Base-by-base conservation (phyloP, 2,888 invertebrate genomes). In the Drosophila meridiana region DNA sequence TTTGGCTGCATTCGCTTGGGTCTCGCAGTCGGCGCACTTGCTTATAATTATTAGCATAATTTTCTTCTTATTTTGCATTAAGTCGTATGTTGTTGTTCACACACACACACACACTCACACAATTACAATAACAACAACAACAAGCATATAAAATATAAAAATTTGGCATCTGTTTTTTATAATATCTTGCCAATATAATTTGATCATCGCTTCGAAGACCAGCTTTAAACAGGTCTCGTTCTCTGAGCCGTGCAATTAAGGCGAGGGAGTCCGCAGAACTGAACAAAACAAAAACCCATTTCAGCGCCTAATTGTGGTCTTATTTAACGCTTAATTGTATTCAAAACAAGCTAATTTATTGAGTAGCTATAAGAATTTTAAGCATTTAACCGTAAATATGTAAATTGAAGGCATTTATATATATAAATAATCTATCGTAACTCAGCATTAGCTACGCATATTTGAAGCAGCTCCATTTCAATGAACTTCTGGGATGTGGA, bases 21-120 rank as follows among this genome's bases (percentile, higher is more conserved):
- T 20, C 42, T 30, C 40, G 42, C 5, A 9, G 56, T 32, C 58
- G 58, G 63, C 73, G 90, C 86, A 86, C 90, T 83, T 80, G 76
- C 73, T 85, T 85, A 82, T 86, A 90, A 83, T 85, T 85, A 91
- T 91, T 91, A 91, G 83, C 90, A 89, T 90, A 82, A 78, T 90
- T 83, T 82, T 82, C 76, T 73, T 87, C 86, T 83, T 86, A 82
- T 80, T 88, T 88, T 75, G 79, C 89, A 83, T 88, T 83, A 77
- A 76, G 74, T 87, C 72, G 32, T 56, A 38, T 50, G 53, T 68
- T 75, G 58, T 52, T 55, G 45, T 42, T 45, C 42, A 11, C 65
- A 42, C 48, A 32, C 38, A 56, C 42, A 60, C 48, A 55, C 47
- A n/a, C n/a, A n/a, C n/a, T n/a, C n/a, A n/a, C n/a, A n/a, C n/a